phyloP scores from a whole-genome alignment of 2,888 invertebrate species.

The Corythucha ciliata region DNA sequence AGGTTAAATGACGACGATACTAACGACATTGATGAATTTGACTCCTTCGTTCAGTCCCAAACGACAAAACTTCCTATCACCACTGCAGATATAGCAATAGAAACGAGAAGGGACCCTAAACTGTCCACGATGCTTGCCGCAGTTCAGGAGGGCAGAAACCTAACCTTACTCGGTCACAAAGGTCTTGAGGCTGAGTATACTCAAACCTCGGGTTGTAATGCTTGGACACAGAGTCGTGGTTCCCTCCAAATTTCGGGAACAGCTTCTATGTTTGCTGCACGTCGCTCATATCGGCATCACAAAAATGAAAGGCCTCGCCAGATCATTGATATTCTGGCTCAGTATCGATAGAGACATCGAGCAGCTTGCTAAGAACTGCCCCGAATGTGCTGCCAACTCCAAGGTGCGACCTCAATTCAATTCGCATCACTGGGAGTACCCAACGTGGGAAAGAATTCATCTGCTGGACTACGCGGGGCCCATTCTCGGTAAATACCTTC shows the following conservation, averaged over 20 bases:
- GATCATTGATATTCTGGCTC: slow-evolving; percentile 36
- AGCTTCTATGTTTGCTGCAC: slow-evolving; percentile 10
- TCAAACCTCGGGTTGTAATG: neutral
- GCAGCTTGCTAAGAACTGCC: slow-evolving; percentile 29
- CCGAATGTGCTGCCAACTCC: neutral
- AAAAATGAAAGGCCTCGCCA: slow-evolving; percentile 24
- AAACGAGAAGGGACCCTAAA: slow-evolving; percentile 10
- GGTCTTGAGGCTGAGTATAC: slow-evolving; percentile 13
- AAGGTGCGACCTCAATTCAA: slow-evolving; percentile 17
- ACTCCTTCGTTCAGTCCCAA: slow-evolving; percentile 10
- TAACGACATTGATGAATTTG: neutral
- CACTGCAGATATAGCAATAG: slow-evolving; percentile 14
- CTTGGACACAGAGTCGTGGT: slow-evolving; percentile 13
- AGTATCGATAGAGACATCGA: slow-evolving; percentile 34
- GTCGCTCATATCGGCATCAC: slow-evolving; percentile 8
- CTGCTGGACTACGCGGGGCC: slow-evolving; percentile 30
- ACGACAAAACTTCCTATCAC: slow-evolving; percentile 15
- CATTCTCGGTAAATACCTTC: slow-evolving; percentile 27
- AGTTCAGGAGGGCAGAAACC: slow-evolving; percentile 9
- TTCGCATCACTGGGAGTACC: slow-evolving; percentile 31
- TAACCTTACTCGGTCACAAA: neutral
- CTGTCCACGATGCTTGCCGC: slow-evolving; percentile 1
- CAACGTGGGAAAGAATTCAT: slow-evolving; percentile 31
- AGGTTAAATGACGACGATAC: neutral
- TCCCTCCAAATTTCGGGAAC: slow-evolving; percentile 8